phyloP scores from a whole-genome alignment of 2,113 vertebrate genomes.

The Ceyx cyanopectus region DNA sequence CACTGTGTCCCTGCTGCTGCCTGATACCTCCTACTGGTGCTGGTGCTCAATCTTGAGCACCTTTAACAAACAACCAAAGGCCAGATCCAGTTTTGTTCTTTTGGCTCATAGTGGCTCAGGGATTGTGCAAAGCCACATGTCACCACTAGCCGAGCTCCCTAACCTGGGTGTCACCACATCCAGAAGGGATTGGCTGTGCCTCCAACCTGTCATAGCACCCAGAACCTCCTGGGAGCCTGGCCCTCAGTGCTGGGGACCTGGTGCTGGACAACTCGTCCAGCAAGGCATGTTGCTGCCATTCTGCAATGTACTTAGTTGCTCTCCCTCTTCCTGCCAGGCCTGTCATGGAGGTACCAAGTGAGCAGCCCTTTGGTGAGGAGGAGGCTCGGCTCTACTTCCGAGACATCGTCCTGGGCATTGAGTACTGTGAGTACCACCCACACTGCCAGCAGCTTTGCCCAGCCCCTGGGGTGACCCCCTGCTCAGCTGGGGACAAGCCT shows the following conservation, averaged over 20 bases:
- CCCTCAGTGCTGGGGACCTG: accelerated
- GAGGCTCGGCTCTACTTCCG: constrained; percentile 91
- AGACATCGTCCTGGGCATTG: constrained; percentile 94
- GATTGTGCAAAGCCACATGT: background rate
- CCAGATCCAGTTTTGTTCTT: background rate
- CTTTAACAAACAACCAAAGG: background rate
- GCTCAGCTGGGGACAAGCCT: background rate
- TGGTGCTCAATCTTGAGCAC: background rate
- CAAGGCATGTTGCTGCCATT: background rate
- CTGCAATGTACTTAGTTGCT: background rate
- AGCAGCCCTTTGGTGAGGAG: constrained; percentile 88
- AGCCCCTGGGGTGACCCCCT: accelerated
- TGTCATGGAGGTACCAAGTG: constrained; percentile 95
- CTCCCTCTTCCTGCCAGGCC: constrained; percentile 76
- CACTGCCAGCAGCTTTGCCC: background rate
- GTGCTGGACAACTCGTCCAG: background rate
- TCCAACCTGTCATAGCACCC: background rate
- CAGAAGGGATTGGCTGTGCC: accelerated
- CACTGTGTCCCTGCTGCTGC: background rate
- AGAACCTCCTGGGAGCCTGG: background rate
- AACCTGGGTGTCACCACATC: accelerated
- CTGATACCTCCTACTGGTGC: background rate
- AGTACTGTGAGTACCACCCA: constrained; percentile 89
- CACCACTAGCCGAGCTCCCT: background rate
- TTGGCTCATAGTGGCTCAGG: background rate